phyloP scores from a whole-genome alignment of 2,113 vertebrate genomes.

The Galbula dea region DNA sequence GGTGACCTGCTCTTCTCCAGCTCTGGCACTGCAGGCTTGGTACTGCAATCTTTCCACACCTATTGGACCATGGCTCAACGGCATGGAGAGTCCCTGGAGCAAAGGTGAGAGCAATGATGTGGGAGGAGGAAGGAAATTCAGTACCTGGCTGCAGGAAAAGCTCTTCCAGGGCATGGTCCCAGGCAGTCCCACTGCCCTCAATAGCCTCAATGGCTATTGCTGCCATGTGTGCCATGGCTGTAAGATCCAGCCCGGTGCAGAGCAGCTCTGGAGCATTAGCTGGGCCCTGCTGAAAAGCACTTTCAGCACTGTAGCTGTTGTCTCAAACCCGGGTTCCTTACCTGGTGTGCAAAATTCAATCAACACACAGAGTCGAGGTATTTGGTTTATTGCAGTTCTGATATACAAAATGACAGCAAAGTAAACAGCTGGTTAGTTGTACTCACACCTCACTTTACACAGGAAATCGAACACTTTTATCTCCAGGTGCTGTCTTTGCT shows the following conservation, averaged over 20 bases:
- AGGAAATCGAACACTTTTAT: no score
- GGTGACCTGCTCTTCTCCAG: not conserved
- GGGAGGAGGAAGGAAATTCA: not conserved
- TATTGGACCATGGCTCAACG: fast-evolving
- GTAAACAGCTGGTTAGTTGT: no score
- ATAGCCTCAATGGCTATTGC: fast-evolving
- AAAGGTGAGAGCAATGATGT: not conserved
- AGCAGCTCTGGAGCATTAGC: fast-evolving
- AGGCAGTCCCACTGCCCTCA: not conserved
- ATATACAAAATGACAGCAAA: no score
- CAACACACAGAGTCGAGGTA: no score
- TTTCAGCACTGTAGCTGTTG: fast-evolving
- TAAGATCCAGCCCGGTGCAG: fast-evolving
- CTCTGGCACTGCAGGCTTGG: fast-evolving
- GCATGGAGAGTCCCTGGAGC: not conserved
- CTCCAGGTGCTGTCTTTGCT: no score
- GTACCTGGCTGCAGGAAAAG: no score
- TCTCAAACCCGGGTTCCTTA: no score
- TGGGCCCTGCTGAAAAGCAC: not conserved
- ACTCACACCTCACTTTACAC: no score
- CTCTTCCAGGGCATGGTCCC: no score
- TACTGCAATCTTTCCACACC: fast-evolving
- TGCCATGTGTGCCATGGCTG: no score
- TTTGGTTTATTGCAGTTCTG: no score
- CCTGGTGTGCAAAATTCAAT: no score